Evolutionary conservation across 2,797 vertebrate species (phyloP), one percentile per base, ranked within the genome.

Genomic region (Schizopygopsis malacanthus): DNA sequence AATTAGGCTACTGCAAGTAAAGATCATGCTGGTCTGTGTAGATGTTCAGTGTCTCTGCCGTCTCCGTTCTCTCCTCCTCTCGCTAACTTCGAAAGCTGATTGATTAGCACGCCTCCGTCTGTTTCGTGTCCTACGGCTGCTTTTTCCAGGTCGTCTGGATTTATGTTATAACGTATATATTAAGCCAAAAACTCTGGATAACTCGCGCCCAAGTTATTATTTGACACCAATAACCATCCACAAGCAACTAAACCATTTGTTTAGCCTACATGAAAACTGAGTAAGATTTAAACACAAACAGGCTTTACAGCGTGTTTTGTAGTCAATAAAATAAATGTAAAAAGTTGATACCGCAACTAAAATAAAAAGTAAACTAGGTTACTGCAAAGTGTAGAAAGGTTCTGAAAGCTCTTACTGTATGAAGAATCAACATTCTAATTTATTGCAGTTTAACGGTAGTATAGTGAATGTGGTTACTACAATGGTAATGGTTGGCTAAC

Each of bases 91-190:
- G 10, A 37, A n/a, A 4, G 10, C 8, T 33, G 16, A 18, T 69
- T 69, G 37, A 37, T 39, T 0, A 6, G 37, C 1, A 16, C 4
- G 15, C 15, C 28, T 67, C 63, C 15, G 33, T 33, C 47, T 20
- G 10, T 16, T 13, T 5, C n/a, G 25, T 8, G 9, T 33, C 28
- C n/a, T 50, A 4, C 11, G 13, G 10, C 45, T 9, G n/a, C n/a
- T 9, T 25, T n/a, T 28, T 73, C n/a, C 71, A 73, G 6, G n/a
- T 73, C 7, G 1, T 6, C 22, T 25, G n/a, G 43, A 28, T 50
- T n/a, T 79, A 79, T 84, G 78, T 50, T 50, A 50, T 13, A 50
- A 50, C 47, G 12, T 52, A 4, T 25, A 61, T n/a, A n/a, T 25
- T 25, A 25, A 28, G n/a, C 4, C 10, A 61, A 25, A 61, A 61